These are phyloP conservation scores for Tauraco hartlaubi DNA, from an alignment of 2,797 vertebrate genomes.

Conservation along the genomic window DNA sequence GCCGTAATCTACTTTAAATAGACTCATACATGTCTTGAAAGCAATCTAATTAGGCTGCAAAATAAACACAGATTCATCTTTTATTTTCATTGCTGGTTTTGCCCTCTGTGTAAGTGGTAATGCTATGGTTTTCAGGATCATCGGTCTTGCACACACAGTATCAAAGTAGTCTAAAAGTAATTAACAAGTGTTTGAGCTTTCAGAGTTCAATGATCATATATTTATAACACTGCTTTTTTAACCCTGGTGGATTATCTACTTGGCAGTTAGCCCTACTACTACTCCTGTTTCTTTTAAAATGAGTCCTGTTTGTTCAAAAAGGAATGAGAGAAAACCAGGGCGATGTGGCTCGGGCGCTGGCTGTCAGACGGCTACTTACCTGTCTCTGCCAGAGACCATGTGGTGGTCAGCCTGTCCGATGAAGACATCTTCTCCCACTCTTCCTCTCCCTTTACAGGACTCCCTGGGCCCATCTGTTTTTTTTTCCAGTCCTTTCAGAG, in stretches of 20 bases:
- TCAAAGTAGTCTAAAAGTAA: background rate
- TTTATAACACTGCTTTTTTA: background rate
- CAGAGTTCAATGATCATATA: background rate
- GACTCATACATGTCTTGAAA: background rate
- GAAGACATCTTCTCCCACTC: background rate
- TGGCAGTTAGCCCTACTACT: background rate
- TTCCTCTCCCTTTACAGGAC: background rate
- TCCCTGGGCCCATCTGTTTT: background rate
- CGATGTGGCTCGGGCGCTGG: rapidly evolving
- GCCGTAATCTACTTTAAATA: background rate
- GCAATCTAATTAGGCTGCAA: background rate
- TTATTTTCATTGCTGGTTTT: background rate
- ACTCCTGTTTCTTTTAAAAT: background rate
- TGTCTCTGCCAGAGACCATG: background rate
- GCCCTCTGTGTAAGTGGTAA: background rate
- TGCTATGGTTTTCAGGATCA: background rate
- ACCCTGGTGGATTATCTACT: background rate
- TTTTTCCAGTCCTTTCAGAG: background rate
- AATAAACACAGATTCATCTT: background rate
- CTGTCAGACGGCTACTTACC: background rate
- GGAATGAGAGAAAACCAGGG: background rate
- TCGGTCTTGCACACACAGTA: background rate
- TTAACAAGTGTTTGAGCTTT: background rate
- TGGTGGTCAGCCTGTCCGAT: background rate
- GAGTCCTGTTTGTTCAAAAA: background rate